Conservation (phyloP, 2,797 vertebrate genomes). For the Hypotaenidia okinawae region DNA sequence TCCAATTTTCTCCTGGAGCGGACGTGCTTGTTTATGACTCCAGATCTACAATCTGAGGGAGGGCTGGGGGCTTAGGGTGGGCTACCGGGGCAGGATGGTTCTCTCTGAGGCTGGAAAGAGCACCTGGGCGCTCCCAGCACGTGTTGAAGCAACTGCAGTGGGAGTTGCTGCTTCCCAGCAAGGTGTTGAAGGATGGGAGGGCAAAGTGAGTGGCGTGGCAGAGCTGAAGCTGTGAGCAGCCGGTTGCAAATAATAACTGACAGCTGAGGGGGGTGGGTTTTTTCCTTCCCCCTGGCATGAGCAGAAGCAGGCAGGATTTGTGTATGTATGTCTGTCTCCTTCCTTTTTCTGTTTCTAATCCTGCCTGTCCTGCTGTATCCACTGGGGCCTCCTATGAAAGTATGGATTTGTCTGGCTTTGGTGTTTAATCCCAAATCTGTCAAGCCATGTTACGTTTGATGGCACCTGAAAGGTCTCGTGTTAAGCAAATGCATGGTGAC, state of each 20-base stretch:
- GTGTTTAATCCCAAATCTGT: conserved; percentile 74
- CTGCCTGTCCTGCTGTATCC: conserved; percentile 14
- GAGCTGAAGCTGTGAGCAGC: neutral
- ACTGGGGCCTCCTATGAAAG: conserved; percentile 47
- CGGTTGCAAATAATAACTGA: neutral
- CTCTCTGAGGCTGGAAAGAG: neutral
- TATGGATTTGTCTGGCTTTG: conserved; percentile 72
- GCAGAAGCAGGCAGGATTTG: neutral
- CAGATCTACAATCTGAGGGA: too few species aligned
- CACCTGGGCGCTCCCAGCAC: rapidly evolving
- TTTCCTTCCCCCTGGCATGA: rapidly evolving
- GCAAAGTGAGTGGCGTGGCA: neutral
- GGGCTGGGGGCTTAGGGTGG: neutral
- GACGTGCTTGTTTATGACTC: neutral
- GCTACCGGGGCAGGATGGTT: neutral
- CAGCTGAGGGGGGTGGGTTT: neutral
- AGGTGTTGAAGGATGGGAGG: neutral
- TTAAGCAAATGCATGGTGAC: conserved; percentile 72
- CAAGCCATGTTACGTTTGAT: conserved; percentile 72
- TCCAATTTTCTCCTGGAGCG: neutral
- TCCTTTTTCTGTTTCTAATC: neutral
- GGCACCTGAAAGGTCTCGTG: conserved; percentile 73
- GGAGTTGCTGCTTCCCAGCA: too few species aligned
- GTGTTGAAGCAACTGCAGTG: neutral
- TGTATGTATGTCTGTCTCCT: neutral